These are phyloP conservation scores for Porites australiensis DNA, from an alignment of 64 coral and sea anemone species.

Conservation along the genomic window DNA sequence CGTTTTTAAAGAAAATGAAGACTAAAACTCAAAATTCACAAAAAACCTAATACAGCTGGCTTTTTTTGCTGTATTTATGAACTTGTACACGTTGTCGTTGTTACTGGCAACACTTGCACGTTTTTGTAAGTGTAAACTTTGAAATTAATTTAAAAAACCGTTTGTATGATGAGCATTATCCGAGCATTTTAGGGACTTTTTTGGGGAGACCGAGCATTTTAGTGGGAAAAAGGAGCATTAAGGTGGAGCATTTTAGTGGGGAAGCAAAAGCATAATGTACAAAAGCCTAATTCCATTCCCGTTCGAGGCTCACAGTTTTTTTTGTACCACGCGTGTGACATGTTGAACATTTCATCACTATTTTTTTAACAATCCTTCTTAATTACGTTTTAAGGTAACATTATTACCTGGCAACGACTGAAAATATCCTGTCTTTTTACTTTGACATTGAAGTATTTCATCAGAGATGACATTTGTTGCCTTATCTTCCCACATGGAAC, in stretches of 20 bases:
- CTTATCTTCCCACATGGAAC: constrained; percentile 79
- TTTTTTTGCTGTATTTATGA: too few species aligned
- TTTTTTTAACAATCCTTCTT: too few species aligned
- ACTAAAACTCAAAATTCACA: too few species aligned
- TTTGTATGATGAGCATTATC: constrained; percentile 16
- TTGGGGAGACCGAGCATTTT: constrained; percentile 28
- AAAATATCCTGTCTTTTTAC: constrained; percentile 91
- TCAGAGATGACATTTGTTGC: constrained; percentile 81
- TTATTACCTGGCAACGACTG: constrained; percentile 91
- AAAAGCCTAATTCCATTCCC: neutral
- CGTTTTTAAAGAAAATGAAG: too few species aligned
- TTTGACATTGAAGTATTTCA: constrained; percentile 93
- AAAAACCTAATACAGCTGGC: too few species aligned
- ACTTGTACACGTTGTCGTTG: too few species aligned
- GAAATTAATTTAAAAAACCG: constrained; percentile 18
- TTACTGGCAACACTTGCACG: too few species aligned
- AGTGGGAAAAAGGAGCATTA: constrained; percentile 48
- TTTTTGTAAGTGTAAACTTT: too few species aligned
- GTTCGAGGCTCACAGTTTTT: too few species aligned
- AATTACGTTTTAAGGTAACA: too few species aligned
- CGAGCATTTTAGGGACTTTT: neutral
- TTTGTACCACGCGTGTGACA: too few species aligned
- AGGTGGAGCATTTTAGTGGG: constrained; percentile 57
- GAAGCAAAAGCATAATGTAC: constrained; percentile 44
- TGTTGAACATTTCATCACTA: too few species aligned